phyloP scores from a whole-genome alignment of 2,113 vertebrate genomes.

The Nyctibius bracteatus region DNA sequence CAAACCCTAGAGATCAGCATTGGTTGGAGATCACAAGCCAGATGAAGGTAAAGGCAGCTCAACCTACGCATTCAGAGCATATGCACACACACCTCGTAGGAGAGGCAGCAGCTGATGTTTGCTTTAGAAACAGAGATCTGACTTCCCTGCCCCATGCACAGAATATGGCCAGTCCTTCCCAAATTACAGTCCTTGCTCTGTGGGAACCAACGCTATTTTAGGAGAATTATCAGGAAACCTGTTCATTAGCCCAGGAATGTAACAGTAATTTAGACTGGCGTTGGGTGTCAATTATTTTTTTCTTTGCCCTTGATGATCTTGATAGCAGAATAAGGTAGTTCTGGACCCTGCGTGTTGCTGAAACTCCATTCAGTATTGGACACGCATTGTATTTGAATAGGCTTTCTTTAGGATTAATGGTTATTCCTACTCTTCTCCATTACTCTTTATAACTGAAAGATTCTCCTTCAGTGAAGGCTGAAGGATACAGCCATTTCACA shows the following conservation, averaged over 20 bases:
- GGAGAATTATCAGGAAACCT: background rate
- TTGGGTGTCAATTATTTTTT: background rate
- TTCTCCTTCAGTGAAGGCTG: background rate
- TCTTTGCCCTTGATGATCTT: background rate
- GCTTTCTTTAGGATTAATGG: background rate
- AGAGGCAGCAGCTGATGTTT: background rate
- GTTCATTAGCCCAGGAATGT: background rate
- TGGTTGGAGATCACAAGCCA: accelerated
- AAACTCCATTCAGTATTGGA: background rate
- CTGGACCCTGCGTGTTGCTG: background rate
- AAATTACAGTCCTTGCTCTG: background rate
- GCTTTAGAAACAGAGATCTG: background rate
- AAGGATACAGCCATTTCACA: constrained; percentile 1
- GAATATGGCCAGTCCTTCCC: background rate
- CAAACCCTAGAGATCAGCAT: background rate
- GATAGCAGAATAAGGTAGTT: background rate
- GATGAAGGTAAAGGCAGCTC: accelerated
- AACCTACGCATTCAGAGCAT: accelerated
- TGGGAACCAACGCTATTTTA: background rate
- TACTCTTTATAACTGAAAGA: background rate
- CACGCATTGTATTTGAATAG: background rate
- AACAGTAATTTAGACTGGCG: background rate
- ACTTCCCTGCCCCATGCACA: background rate
- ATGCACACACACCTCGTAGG: accelerated
- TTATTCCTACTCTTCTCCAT: background rate